These are phyloP conservation scores for Gobio occitaniae DNA, from an alignment of 2,797 vertebrate genomes.

Conservation along the genomic window DNA sequence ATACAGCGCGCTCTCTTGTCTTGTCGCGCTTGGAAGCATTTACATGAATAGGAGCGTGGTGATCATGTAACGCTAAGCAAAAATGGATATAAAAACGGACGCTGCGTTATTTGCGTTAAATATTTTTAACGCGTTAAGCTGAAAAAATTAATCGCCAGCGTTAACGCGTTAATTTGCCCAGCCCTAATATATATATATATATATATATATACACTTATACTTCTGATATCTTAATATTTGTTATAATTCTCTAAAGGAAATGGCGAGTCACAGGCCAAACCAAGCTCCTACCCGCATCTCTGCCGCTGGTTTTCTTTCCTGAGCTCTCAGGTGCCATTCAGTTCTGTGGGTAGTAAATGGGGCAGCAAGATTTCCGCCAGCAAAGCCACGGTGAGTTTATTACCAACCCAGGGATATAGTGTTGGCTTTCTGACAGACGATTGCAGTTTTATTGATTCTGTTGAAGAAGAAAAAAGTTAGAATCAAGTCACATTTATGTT, in stretches of 20 bases:
- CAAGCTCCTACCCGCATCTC: slow-evolving; percentile 81
- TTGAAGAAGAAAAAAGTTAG: neutral
- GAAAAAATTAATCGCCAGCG: too few relatives aligned
- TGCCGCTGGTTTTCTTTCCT: slow-evolving; percentile 93
- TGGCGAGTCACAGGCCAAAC: slow-evolving; percentile 73
- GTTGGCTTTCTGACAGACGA: neutral
- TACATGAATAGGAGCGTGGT: too few relatives aligned
- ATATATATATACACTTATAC: too few relatives aligned
- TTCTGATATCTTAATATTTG: neutral
- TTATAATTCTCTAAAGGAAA: slow-evolving; percentile 71
- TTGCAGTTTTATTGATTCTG: neutral
- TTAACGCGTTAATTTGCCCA: too few relatives aligned
- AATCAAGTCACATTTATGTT: neutral
- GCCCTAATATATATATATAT: too few relatives aligned
- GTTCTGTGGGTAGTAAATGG: slow-evolving; percentile 84
- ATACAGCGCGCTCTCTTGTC: too few relatives aligned
- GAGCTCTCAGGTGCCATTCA: slow-evolving; percentile 85
- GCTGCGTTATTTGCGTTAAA: too few relatives aligned
- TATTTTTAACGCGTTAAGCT: too few relatives aligned
- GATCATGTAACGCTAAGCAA: too few relatives aligned
- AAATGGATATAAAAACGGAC: too few relatives aligned
- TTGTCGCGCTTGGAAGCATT: too few relatives aligned
- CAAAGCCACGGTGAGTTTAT: slow-evolving; percentile 63
- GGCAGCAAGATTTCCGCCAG: slow-evolving; percentile 55
- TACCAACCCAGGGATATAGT: neutral